These are phyloP conservation scores for Chymomyza fuscimana DNA, from an alignment of 2,888 invertebrate species.

Conservation along the genomic window DNA sequence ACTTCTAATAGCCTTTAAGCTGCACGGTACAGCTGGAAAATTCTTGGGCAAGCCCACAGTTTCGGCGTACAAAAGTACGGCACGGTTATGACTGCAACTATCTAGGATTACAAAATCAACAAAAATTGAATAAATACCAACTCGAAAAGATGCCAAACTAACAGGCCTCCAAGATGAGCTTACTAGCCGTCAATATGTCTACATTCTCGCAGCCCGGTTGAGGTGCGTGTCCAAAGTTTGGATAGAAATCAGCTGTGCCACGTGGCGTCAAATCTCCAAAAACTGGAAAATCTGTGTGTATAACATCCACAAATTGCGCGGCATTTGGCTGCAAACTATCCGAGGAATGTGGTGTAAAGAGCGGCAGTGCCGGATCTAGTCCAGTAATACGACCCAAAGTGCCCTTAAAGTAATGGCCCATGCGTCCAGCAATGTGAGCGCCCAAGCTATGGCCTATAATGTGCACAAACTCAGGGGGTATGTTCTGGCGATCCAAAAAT, in stretches of 20 bases:
- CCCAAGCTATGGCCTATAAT: conserved; percentile 78
- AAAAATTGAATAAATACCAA: conserved; percentile 13
- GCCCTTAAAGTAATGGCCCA: conserved; percentile 76
- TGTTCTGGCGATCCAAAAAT: conserved; percentile 59
- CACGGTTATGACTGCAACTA: conserved; percentile 78
- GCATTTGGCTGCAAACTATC: conserved; percentile 70
- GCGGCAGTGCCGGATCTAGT: conserved; percentile 78
- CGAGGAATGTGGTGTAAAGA: conserved; percentile 66
- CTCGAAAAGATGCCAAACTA: conserved; percentile 37
- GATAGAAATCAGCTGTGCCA: conserved; percentile 78
- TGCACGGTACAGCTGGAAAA: conserved; percentile 75
- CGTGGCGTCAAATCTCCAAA: conserved; percentile 76
- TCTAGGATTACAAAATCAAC: conserved; percentile 40
- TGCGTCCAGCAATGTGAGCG: conserved; percentile 76
- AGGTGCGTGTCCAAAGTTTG: conserved; percentile 72
- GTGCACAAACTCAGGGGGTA: conserved; percentile 61
- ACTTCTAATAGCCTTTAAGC: conserved; percentile 51
- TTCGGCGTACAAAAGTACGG: conserved; percentile 76
- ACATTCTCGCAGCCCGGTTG: conserved; percentile 77
- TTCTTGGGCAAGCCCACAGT: conserved; percentile 72
- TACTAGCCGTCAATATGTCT: conserved; percentile 73
- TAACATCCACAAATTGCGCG: conserved; percentile 77
- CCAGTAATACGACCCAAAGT: conserved; percentile 76
- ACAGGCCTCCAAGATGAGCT: conserved; percentile 69
- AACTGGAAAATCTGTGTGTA: conserved; percentile 77